These are phyloP conservation scores for Lontra canadensis DNA, from an alignment of 2,113 vertebrate species.

Conservation along the genomic window DNA sequence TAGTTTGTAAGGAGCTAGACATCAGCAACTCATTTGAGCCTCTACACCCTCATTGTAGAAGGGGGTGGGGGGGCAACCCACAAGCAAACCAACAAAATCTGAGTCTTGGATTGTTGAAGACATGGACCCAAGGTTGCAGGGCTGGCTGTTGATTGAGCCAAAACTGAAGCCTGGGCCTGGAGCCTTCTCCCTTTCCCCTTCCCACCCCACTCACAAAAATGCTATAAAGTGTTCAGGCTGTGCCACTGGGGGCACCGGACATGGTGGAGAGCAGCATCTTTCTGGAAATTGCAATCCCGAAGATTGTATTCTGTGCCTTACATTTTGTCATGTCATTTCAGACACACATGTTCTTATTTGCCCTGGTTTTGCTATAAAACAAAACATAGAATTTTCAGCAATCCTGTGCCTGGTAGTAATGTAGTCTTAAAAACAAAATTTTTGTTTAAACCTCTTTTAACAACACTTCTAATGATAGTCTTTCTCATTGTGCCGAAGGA, in stretches of 20 bases:
- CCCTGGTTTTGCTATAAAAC: background rate
- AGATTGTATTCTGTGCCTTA: background rate
- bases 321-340: background rate
- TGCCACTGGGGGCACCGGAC: fast-evolving
- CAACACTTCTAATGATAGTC: background rate
- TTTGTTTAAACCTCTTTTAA: background rate
- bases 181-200: background rate
- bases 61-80: too few relatives aligned
- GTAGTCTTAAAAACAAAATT: background rate
- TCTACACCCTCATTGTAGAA: background rate
- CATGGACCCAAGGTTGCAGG: background rate
- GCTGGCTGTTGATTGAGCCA: too few relatives aligned
- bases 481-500: background rate
- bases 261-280: background rate
- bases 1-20: background rate
- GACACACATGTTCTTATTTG: background rate
- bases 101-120: background rate
- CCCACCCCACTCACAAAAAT: background rate
- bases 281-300: background rate
- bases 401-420: background rate
- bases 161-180: background rate
- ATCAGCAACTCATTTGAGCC: background rate
- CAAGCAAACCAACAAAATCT: background rate
- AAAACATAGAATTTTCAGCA: too few relatives aligned
- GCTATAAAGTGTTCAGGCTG: background rate